Conservation (phyloP, 2,888 invertebrate genomes). For the Cyclophora albipunctata region DNA sequence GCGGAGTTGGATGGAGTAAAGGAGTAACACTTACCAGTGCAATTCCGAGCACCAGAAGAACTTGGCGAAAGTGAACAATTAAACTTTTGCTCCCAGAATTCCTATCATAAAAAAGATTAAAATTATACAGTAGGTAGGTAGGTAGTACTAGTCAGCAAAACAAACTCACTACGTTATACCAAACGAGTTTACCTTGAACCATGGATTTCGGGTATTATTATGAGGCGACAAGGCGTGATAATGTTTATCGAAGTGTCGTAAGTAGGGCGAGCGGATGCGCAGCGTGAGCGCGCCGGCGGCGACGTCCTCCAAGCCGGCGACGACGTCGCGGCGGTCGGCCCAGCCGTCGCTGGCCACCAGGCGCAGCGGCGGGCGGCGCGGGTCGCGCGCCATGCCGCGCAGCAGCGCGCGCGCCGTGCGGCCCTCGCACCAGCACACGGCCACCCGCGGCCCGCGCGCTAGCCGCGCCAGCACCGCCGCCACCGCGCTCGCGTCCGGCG, state of each 20-base stretch:
- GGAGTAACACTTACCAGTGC: slow-evolving; percentile 24
- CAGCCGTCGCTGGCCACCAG: slow-evolving; percentile 82
- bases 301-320: slow-evolving; percentile 77
- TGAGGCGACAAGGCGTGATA: slow-evolving; percentile 79
- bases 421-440: slow-evolving; percentile 88
- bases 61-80: slow-evolving; percentile 66
- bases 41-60: slow-evolving; percentile 7
- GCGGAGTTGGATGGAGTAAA: too few species aligned
- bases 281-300: slow-evolving; percentile 84
- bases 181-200: slow-evolving; percentile 66
- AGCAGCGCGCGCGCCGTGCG: slow-evolving; percentile 79
- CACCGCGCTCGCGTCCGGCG: slow-evolving; percentile 26
- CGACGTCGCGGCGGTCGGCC: slow-evolving; percentile 85
- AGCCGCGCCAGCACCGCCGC: slow-evolving; percentile 63
- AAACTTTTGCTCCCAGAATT: slow-evolving; percentile 86
- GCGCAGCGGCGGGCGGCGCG: slow-evolving; percentile 66
- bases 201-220: slow-evolving; percentile 80
- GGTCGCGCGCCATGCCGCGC: slow-evolving; percentile 75
- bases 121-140: too few species aligned
- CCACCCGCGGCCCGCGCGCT: slow-evolving; percentile 64
- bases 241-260: slow-evolving; percentile 78
- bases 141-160: too few species aligned
- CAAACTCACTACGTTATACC: too few species aligned
- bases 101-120: slow-evolving; percentile 65
- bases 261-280: slow-evolving; percentile 83